These are phyloP conservation scores for Odobenus rosmarus DNA, from an alignment of 2,113 vertebrate species.

Conservation along the genomic window DNA sequence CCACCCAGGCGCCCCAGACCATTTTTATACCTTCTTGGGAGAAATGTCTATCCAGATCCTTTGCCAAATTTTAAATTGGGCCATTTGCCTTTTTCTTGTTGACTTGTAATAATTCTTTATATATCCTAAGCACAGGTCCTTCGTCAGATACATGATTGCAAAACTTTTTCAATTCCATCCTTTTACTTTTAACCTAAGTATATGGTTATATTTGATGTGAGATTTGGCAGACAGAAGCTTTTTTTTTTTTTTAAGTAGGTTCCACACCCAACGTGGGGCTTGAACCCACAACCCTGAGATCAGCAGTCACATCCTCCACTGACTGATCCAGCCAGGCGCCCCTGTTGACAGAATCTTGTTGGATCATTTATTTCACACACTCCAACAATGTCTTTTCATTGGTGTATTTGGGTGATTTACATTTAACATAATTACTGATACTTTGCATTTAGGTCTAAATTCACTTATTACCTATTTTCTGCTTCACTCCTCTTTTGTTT, in stretches of 20 bases:
- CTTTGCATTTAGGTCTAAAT: neutral
- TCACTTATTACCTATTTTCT: neutral
- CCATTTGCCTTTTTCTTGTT: neutral
- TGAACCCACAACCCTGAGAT: neutral
- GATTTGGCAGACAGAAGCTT: neutral
- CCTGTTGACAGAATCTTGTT: neutral
- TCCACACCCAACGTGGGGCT: neutral
- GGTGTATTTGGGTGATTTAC: neutral
- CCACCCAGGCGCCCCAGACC: too few species aligned
- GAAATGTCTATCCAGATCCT: neutral
- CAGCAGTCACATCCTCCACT: neutral
- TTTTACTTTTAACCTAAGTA: slow-evolving; percentile 12
- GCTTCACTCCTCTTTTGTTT: neutral
- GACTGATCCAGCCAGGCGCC: neutral
- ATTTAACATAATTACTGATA: neutral
- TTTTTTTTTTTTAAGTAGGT: neutral
- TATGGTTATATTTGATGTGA: neutral
- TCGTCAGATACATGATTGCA: neutral
- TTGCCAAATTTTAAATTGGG: neutral
- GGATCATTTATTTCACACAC: neutral
- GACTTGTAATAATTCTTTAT: neutral
- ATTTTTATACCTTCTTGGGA: neutral
- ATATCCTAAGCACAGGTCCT: neutral
- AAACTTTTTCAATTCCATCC: neutral
- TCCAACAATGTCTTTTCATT: neutral